Evolutionary conservation across 2,797 vertebrate genomes (phyloP), one percentile per base, ranked within the genome.

Genomic region (Brotula barbata): DNA sequence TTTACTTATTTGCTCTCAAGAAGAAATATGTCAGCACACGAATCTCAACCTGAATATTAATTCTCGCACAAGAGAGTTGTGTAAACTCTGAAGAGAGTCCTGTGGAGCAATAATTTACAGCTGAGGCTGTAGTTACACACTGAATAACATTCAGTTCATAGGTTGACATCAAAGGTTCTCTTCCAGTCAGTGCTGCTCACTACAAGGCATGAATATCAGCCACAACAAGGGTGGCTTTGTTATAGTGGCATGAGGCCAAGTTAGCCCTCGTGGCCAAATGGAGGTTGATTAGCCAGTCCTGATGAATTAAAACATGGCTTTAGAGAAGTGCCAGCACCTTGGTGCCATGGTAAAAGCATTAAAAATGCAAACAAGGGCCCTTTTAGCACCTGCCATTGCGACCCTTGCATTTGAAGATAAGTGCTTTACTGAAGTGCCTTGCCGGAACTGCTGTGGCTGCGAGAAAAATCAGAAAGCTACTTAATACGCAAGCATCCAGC

Each of bases 381-480:
- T 86, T 89, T 89, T 73, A 81, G 82, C 42, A 33, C 62, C 81
- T 85, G 87, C 86, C 77, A 76, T 59, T 59, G 76, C 70, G 41
- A 33, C 71, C 64, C 80, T 77, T 85, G 84, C 80, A 85, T 88
- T 79, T 88, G 80, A 90, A 89, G 88, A 91, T 90, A 88, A 90
- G 90, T 85, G 83, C 75, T 67, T 63, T 75, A 82, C 65, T 83
- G 82, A 89, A 87, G 84, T 76, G 71, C 63, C 48, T 58, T 28
- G 62, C 71, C 76, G 51, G 60, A 78, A 71, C 49, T 42, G 66
- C 64, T 46, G 66, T 19, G 62, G 59, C 51, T 56, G 67, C 19
- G 43, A 77, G 79, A 64, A 49, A 65, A 77, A 78, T 68, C 56
- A 79, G 73, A 83, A 83, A 77, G 71, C 74, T 58, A 56, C 74